phyloP scores from a whole-genome alignment of 1,140 invertebrate genomes.

The Brachionus rubens region DNA sequence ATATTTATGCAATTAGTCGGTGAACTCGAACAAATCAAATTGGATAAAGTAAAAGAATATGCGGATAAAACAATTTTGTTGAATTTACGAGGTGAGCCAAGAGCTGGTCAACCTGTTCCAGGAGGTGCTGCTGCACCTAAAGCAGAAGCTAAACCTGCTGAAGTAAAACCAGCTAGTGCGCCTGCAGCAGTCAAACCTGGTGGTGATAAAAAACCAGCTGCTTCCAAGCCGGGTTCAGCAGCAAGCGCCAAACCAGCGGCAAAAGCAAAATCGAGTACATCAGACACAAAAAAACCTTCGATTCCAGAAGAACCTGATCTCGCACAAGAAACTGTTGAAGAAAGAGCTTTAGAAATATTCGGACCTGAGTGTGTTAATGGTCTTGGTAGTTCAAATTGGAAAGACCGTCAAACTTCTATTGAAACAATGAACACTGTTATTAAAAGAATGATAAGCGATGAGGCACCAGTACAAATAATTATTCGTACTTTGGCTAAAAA shows the following conservation, averaged over 20 bases:
- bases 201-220: slow-evolving; percentile 20
- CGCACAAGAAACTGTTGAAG: slow-evolving; percentile 68
- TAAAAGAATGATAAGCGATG: slow-evolving; percentile 61
- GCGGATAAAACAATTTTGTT: slow-evolving; percentile 84
- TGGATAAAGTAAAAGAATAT: slow-evolving; percentile 76
- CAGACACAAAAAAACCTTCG: slow-evolving; percentile 48
- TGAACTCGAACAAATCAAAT: slow-evolving; percentile 82
- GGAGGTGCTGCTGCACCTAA: slow-evolving; percentile 47
- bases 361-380: slow-evolving; percentile 67
- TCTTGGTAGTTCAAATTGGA: slow-evolving; percentile 78
- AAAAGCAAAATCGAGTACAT: slow-evolving; percentile 48
- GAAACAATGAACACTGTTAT: slow-evolving; percentile 67
- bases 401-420: slow-evolving; percentile 73
- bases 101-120: slow-evolving; percentile 61
- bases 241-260: background rate
- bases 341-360: slow-evolving; percentile 67
- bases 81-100: slow-evolving; percentile 56
- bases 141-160: slow-evolving; percentile 40
- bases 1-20: slow-evolving; percentile 74
- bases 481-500: slow-evolving; percentile 74
- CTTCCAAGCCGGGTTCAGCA: background rate
- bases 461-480: slow-evolving; percentile 72
- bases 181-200: slow-evolving; percentile 51
- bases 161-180: slow-evolving; percentile 48
- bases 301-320: slow-evolving; percentile 48